Conservation (phyloP, 2,113 vertebrate genomes). For the Chaetodon auriga region DNA sequence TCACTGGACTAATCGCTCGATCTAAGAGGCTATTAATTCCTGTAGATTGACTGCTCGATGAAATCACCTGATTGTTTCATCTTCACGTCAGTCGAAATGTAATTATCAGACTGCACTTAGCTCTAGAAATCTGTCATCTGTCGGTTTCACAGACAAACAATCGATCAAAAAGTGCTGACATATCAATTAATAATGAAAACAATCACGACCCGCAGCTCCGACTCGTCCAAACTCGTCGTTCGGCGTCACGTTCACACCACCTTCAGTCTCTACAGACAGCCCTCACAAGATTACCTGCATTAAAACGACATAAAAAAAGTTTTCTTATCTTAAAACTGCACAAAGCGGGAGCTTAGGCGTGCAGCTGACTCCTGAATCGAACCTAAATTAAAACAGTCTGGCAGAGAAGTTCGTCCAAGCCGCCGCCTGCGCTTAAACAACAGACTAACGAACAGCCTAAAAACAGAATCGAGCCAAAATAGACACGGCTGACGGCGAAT, state of each 20-base stretch:
- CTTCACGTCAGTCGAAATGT: background rate
- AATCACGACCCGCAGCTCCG: background rate
- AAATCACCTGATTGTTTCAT: too few relatives aligned
- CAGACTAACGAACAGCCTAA: constrained; percentile 7
- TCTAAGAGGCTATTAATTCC: background rate
- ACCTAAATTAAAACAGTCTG: constrained; percentile 43
- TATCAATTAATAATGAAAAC: background rate
- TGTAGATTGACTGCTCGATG: background rate
- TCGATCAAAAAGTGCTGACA: background rate
- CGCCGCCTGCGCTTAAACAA: constrained; percentile 7
- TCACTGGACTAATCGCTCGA: background rate
- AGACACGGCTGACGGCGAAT: constrained; percentile 17
- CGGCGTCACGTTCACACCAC: background rate
- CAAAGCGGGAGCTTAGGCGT: constrained; percentile 31
- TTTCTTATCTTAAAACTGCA: constrained; percentile 43
- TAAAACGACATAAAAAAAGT: background rate
- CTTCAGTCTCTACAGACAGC: background rate
- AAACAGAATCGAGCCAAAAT: constrained; percentile 16
- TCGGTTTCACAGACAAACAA: constrained; percentile 8
- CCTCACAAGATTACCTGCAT: constrained; percentile 36
- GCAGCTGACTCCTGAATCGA: constrained; percentile 21
- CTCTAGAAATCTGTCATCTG: background rate
- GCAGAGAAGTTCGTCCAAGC: constrained; percentile 23
- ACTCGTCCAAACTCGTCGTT: background rate
- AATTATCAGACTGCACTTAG: background rate